Evolutionary conservation across 2,888 invertebrate genomes (phyloP), one percentile per base, ranked within the genome.

Genomic region (Harpalus rubripes): DNA sequence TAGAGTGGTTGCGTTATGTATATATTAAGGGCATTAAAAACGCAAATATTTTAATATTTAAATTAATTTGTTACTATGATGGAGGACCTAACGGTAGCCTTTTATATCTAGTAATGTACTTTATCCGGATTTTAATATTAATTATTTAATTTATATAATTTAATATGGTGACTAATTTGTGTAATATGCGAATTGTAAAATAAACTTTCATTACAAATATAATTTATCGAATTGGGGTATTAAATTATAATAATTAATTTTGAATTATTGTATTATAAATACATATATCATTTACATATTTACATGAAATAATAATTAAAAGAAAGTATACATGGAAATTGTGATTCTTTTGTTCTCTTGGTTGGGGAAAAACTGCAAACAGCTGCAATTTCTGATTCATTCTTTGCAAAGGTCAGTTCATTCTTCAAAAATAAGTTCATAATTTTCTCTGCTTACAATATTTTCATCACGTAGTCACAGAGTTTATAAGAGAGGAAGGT

Each of bases 261-360:
- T 52, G 44, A 52, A 52, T 52, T 52, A 52, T 12, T 52, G 44
- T 52, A 52, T 52, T 52, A 52, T 52, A 52, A 52, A 52, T 52
- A 52, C 5, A 52, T 52, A 12, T 52, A 52, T 52, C 44, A 52
- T 52, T 52, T 52, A 52, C 44, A 52, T 52, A 52, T 52, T 52
- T 52, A 52, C 44, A 52, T 52, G 44, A 52, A 52, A 52, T 52
- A 52, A 8, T 12, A 7, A 52, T 52, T 52, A 52, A 52, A 52
- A 52, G 8, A 52, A 52, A 5, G 44, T 2, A 52, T 32, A 6
- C 32, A 32, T 32, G 32, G 5, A 32, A 32, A 32, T 32, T 32
- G 32, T 32, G 32, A 32, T 32, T 32, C 5, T 32, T 5, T 32
- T 32, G 32, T 32, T 32, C 5, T 32, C 32, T 32, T 32, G 32